Base-by-base conservation (phyloP, 2,113 vertebrate genomes). In the Rhinichthys klamathensis region DNA sequence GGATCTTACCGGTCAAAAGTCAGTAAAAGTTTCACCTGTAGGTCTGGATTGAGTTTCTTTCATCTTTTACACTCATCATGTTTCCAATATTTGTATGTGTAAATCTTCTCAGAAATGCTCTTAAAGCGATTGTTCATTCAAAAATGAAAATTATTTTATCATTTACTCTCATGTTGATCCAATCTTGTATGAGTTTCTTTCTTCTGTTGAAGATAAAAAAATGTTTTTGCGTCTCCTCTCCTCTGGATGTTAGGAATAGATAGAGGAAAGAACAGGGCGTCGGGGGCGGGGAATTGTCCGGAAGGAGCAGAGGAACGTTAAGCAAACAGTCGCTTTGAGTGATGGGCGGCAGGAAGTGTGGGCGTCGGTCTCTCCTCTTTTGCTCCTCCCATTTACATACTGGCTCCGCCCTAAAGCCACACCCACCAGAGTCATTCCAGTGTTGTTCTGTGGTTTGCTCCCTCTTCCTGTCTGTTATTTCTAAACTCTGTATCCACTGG, bases 271-370 rank as follows among this genome's bases (percentile, higher is more conserved):
- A 87, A 65, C 25, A 85, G 76, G 90, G 86, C 1, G 92, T 90
- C 0, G 92, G 92, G 3, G 92, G 93, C 13, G 93, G 92, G 4
- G 91, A 91, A 84, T 92, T 93, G 80, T 92, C 85, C 0, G 92
- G 91, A 46, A 91, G 87, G 25, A 91, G 44, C 77, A 93, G 77
- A 11, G 92, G 87, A 61, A 90, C 89, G 7, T 88, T 82, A 0
- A 93, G 84, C 61, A 91, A 86, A n/a, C 90, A 89, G 27, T 80
- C 84, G 0, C 72, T 49, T 82, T 92, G 92, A 72, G 82, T 73
- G 80, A 93, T 92, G 25, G 93, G 93, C 38, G 92, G 91, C 12
- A 93, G 86, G 86, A 94, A 93, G 80, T 92, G 90, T 72, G 93
- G 92, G 15, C 92, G 87, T 60, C 89, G 86, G 86, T 93, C 91